A percentile compares a stretch with the other conserved stretches of the same genome.
Conservation (phyloP, 2,888 invertebrate species). For the Schizotus pectinicornis region DNA sequence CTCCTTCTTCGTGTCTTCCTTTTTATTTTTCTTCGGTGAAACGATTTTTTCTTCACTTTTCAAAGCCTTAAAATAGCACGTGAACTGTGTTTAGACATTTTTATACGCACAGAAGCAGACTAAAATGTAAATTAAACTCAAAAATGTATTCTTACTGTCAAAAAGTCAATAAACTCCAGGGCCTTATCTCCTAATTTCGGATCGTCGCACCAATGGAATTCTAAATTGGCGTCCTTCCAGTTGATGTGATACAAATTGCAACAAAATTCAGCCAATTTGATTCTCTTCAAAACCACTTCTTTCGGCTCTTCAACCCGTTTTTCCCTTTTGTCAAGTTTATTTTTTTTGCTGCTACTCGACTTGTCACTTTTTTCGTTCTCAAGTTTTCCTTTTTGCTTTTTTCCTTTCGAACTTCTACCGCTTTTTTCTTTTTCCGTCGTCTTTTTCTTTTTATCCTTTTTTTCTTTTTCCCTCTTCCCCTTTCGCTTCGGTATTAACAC, state of each 20-base stretch:
- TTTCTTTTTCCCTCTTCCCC: conserved; percentile 26
- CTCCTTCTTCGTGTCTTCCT: conserved; percentile 3
- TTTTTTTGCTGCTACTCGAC: too few relatives aligned
- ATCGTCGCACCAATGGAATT: conserved; percentile 66
- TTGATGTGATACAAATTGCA: conserved; percentile 60
- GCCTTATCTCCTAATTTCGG: conserved; percentile 41
- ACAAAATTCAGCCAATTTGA: conserved; percentile 60
- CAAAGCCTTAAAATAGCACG: conserved; percentile 18
- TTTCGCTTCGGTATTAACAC: conserved; percentile 7
- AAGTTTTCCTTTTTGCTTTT: conserved; percentile 13
- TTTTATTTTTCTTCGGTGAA: background rate
- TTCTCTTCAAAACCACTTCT: conserved; percentile 47
- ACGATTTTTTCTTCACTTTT: conserved; percentile 5
- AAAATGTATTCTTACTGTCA: conserved; percentile 42
- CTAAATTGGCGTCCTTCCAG: conserved; percentile 63
- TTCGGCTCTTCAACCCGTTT: conserved; percentile 29
- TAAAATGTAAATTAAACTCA: background rate
- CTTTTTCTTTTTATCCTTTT: conserved; percentile 28
- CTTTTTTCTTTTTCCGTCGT: conserved; percentile 14
- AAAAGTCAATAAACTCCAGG: conserved; percentile 50
- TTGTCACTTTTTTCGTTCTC: conserved; percentile 3
- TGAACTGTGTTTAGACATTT: background rate
- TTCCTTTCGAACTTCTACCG: conserved; percentile 26
- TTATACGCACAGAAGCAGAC: background rate
- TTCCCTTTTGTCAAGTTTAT: background rate